A percentile compares a stretch with the other conserved stretches of the same genome.
These are phyloP conservation scores for Apis dorsata DNA, from an alignment of 1,140 invertebrate genomes.

Conservation along the genomic window DNA sequence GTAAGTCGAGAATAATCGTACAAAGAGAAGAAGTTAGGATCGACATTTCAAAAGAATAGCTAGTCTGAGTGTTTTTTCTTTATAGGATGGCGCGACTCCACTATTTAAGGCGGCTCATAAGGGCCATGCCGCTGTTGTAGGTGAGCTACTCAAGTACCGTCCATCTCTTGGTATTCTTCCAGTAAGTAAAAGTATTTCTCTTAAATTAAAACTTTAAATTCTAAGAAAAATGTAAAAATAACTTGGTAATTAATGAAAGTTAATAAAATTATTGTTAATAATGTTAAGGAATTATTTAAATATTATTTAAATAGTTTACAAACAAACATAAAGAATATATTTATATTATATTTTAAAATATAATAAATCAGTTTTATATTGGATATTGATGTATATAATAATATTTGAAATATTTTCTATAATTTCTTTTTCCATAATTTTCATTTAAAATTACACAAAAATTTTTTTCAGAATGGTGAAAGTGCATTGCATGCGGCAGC, in stretches of 20 bases:
- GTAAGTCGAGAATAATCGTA: slow-evolving; percentile 78
- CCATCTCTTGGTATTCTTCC: slow-evolving; percentile 90
- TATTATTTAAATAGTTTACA: not conserved
- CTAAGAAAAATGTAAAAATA: not conserved
- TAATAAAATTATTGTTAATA: not conserved
- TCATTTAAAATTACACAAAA: not conserved
- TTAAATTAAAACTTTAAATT: not conserved
- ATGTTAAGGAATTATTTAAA: not conserved
- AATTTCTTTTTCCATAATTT: not conserved
- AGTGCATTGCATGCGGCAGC: slow-evolving; percentile 93
- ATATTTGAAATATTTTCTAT: not conserved
- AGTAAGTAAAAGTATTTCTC: slow-evolving; percentile 80
- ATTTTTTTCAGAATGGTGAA: slow-evolving; percentile 90
- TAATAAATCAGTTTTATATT: not conserved
- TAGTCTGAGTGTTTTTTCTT: slow-evolving; percentile 53
- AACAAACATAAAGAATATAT: not conserved
- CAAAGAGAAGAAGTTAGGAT: slow-evolving; percentile 5
- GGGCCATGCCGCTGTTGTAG: slow-evolving; percentile 92
- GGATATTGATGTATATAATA: not conserved
- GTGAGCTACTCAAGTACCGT: slow-evolving; percentile 90
- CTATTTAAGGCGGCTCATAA: slow-evolving; percentile 96
- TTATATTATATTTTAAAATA: not conserved
- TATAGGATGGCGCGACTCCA: slow-evolving; percentile 93
- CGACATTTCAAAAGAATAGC: slow-evolving; percentile 10
- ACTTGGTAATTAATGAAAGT: not conserved